These are phyloP conservation scores for Chaunax sp. DNA, from an alignment of 2,797 vertebrate genomes.

Conservation along the genomic window DNA sequence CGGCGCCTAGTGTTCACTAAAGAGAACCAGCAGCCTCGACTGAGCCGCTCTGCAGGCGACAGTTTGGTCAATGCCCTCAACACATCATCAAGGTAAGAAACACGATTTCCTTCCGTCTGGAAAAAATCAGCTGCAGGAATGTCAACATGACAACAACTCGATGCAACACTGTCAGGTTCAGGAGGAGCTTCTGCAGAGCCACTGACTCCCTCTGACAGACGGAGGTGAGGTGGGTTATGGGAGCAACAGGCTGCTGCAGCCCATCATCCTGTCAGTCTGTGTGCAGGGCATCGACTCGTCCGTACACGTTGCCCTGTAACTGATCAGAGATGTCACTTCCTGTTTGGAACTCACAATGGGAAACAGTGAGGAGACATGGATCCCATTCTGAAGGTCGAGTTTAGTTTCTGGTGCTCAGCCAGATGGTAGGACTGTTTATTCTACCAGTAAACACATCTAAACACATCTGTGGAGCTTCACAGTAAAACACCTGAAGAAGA, in stretches of 20 bases:
- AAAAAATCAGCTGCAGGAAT: constrained; percentile 34
- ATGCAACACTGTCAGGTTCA: constrained; percentile 14
- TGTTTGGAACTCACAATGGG: not conserved
- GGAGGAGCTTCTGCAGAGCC: not conserved
- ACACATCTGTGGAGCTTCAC: too few relatives aligned
- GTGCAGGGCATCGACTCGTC: constrained; percentile 22
- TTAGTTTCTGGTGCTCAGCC: not conserved
- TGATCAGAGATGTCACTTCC: constrained; percentile 36
- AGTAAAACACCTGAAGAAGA: too few relatives aligned
- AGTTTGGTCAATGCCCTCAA: not conserved
- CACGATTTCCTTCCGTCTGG: constrained; percentile 9
- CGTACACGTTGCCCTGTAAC: constrained; percentile 38
- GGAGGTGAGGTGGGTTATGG: constrained; percentile 64
- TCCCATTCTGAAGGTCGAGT: constrained; percentile 1
- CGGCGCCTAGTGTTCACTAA: too few relatives aligned
- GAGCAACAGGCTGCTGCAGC: constrained; percentile 55
- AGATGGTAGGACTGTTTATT: too few relatives aligned
- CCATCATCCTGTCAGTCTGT: constrained; percentile 52
- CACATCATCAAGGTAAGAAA: constrained; percentile 8
- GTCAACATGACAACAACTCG: constrained; percentile 23
- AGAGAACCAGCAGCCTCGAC: not conserved
- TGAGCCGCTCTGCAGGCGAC: not conserved
- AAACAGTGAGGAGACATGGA: not conserved
- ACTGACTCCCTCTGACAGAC: constrained; percentile 44
- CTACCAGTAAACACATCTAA: too few relatives aligned